A percentile compares a stretch with the other conserved stretches of the same genome.
These are phyloP conservation scores for Spermophilus dauricus DNA, from an alignment of 2,113 vertebrate genomes.

Conservation along the genomic window DNA sequence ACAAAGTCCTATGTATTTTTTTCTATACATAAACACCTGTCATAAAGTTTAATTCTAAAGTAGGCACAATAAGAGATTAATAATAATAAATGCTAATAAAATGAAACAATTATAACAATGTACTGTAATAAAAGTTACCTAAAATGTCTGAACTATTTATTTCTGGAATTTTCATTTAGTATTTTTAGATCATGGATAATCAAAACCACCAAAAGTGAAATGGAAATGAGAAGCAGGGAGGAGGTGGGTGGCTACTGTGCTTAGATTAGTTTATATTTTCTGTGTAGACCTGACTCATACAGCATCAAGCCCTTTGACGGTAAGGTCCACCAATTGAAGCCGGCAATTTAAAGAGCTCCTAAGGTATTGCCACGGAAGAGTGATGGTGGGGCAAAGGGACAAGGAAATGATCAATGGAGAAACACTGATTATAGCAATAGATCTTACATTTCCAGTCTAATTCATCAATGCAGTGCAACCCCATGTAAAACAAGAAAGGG, in stretches of 20 bases:
- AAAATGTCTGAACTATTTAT: not conserved
- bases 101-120: not conserved
- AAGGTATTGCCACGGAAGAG: not conserved
- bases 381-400: not conserved
- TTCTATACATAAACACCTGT: not conserved
- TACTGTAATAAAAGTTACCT: not conserved
- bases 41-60: not conserved
- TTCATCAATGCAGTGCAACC: not conserved
- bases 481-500: not conserved
- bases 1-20: not conserved
- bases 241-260: not conserved
- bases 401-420: not conserved
- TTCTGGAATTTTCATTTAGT: not conserved
- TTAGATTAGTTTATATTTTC: not conserved
- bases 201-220: not conserved
- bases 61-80: not conserved
- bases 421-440: slow-evolving; percentile 16
- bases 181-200: not conserved
- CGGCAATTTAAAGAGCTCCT: not conserved
- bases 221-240: too few relatives aligned
- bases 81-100: not conserved
- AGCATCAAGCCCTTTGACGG: not conserved
- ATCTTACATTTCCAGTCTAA: not conserved
- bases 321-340: not conserved
- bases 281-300: not conserved